Evolutionary conservation across 2,888 invertebrate genomes (phyloP).

Genomic region (Pelosia muscerda): DNA sequence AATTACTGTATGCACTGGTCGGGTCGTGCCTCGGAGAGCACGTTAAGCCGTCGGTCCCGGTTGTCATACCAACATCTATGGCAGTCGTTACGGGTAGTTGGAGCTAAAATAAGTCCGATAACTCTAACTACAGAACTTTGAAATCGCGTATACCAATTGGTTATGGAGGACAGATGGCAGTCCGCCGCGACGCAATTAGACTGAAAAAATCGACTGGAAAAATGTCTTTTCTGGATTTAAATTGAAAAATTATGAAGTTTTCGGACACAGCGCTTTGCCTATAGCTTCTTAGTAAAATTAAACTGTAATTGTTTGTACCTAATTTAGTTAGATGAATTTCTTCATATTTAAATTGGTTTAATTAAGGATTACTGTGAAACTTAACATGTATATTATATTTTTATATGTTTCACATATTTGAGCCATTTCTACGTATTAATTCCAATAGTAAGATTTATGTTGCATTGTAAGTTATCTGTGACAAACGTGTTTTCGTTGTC

Average conservation of each 20-base stretch:
- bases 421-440: not conserved
- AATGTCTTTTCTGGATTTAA: too few species aligned
- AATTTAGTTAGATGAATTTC: not conserved
- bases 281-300: not conserved
- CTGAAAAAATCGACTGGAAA: too few species aligned
- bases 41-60: too few species aligned
- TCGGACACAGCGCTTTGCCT: not conserved
- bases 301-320: not conserved
- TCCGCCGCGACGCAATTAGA: too few species aligned
- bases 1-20: too few species aligned
- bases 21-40: too few species aligned
- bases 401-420: not conserved
- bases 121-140: too few species aligned
- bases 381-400: constrained; percentile 1
- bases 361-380: not conserved
- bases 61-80: too few species aligned
- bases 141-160: too few species aligned
- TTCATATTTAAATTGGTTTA: not conserved
- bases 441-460: not conserved
- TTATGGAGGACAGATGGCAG: too few species aligned
- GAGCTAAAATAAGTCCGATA: too few species aligned
- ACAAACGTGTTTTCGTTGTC: not conserved
- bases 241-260: not conserved
- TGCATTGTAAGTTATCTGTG: not conserved
- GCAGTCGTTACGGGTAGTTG: too few species aligned